Base-by-base conservation (phyloP, 2,888 invertebrate species). In the Sesia apiformis region DNA sequence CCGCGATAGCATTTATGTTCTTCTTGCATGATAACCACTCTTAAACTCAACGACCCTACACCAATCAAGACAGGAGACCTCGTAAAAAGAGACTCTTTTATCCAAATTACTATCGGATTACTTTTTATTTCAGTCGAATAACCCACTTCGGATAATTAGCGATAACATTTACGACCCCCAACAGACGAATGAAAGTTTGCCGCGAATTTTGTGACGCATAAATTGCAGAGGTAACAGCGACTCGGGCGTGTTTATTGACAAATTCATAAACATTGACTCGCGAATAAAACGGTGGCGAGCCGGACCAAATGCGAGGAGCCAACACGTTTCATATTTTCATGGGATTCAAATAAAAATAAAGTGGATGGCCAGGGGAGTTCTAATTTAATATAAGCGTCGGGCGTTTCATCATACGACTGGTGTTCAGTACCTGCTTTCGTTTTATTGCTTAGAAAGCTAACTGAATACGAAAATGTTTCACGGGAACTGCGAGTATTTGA, bases 321-420 rank as follows among this genome's bases (percentile, higher is more conserved):
- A 79, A 84, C 81, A 81, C 77, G 74, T 72, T 77, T 67, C 79
- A 84, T 85, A 84, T 84, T 86, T 87, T 87, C 84, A 86, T 86
- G 84, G 84, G 83, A 82, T 87, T 84, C 83, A 77, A 84, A 87
- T 86, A 85, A 85, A 88, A 87, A 86, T 85, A 84, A 86, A 86
- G 81, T 81, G 83, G 80, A 81, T 76, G 79, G 76, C 82, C 82
- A 74, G 79, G 68, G 74, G 72, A 78, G 77, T 78, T 78, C 87
- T 86, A 87, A 87, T 88, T 88, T 87, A 85, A 86, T 87, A 87
- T 84, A 83, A 80, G 74, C 77, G 77, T 69, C 70, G 79, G 81
- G 74, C 81, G 78, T 78, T 74, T 73, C 78, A 81, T 82, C 84
- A 80, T 77, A 72, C 69, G 81, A 74, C 66, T 72, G 78, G 79